Evolutionary conservation across 2,113 vertebrate genomes (phyloP).

Genomic region (Empidonax alnorum): DNA sequence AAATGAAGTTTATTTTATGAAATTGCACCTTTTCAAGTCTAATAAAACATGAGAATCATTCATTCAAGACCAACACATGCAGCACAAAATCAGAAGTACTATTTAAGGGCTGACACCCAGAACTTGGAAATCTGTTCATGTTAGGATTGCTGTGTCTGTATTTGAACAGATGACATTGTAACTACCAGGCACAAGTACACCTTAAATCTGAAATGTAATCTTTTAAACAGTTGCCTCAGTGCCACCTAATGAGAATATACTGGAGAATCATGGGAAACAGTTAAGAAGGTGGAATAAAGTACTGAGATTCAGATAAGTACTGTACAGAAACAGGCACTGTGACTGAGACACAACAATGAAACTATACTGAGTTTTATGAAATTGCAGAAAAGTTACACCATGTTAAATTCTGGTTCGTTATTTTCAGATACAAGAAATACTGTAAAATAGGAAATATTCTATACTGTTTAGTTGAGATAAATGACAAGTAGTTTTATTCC

Average conservation of each 20-base stretch:
- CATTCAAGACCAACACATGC: conserved; percentile 2
- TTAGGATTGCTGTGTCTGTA: neutral
- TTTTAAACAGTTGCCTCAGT: neutral
- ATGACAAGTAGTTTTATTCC: neutral
- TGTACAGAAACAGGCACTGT: neutral
- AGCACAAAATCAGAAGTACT: conserved; percentile 8
- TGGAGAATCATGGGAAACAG: neutral
- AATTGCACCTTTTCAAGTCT: conserved; percentile 37
- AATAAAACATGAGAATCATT: conserved; percentile 28
- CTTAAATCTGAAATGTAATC: neutral
- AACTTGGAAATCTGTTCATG: neutral
- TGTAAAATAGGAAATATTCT: neutral
- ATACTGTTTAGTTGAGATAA: neutral
- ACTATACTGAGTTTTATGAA: neutral
- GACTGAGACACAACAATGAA: neutral
- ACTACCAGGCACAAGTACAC: neutral
- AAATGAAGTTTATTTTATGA: conserved; percentile 53
- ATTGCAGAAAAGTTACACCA: neutral
- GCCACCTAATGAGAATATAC: neutral
- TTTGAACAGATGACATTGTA: neutral
- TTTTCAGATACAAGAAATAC: neutral
- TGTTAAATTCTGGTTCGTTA: neutral
- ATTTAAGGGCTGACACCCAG: neutral
- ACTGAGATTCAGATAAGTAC: neutral
- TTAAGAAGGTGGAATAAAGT: neutral